These are phyloP conservation scores for Adineta ricciae DNA, from an alignment of 2,888 invertebrate genomes.

Conservation along the genomic window DNA sequence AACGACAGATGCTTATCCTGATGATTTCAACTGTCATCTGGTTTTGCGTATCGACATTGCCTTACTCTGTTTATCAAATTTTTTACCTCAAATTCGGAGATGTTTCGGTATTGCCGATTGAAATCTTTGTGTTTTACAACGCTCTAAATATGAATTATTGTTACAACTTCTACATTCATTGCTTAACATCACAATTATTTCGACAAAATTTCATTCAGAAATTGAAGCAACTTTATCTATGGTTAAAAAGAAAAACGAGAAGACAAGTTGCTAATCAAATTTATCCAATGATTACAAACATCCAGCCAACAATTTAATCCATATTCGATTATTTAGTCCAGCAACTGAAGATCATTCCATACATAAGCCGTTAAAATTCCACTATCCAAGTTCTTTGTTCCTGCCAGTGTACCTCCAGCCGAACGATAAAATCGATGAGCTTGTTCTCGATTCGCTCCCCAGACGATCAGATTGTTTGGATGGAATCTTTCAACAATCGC, in stretches of 20 bases:
- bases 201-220: too few relatives aligned
- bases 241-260: too few relatives aligned
- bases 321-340: neutral
- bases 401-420: neutral
- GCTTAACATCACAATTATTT: too few relatives aligned
- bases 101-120: too few relatives aligned
- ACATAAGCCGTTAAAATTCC: neutral
- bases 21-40: neutral
- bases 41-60: neutral
- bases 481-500: neutral
- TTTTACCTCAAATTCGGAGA: neutral
- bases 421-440: neutral
- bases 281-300: neutral
- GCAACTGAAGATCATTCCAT: neutral
- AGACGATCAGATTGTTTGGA: neutral
- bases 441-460: neutral
- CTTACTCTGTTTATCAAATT: neutral
- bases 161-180: too few relatives aligned
- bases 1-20: neutral
- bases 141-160: too few relatives aligned
- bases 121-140: too few relatives aligned
- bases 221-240: too few relatives aligned
- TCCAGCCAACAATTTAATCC: too few relatives aligned
- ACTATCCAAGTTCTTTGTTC: neutral
- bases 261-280: too few relatives aligned